Evolutionary conservation across 2,888 invertebrate genomes (phyloP).

Genomic region (Pasiphila rectangulata): DNA sequence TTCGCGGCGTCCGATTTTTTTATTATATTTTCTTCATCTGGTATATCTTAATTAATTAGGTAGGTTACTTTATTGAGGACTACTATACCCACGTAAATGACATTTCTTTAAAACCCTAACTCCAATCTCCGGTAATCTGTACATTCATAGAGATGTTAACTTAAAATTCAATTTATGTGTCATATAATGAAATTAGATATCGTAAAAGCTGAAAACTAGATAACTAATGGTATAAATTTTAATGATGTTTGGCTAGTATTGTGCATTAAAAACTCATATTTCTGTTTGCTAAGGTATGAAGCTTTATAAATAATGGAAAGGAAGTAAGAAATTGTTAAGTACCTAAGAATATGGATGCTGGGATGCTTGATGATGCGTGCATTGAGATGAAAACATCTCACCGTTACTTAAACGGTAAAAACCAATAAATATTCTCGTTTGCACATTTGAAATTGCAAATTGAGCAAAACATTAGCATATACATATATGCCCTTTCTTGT

Average conservation of each 20-base stretch:
- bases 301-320: conserved; percentile 1
- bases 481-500: neutral
- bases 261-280: no score
- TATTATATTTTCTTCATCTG: conserved; percentile 5
- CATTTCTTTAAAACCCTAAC: no score
- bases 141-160: no score
- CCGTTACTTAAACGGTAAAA: conserved; percentile 60
- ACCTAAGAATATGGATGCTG: neutral
- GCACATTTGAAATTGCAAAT: conserved; percentile 18
- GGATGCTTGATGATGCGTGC: conserved; percentile 2
- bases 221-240: no score
- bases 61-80: no score
- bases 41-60: no score
- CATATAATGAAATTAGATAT: no score
- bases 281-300: conserved; percentile 1
- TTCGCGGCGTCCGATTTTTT: conserved; percentile 34
- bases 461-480: conserved; percentile 8
- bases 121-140: no score
- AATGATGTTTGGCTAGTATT: no score
- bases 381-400: conserved; percentile 29
- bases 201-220: no score
- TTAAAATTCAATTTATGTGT: no score
- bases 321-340: conserved; percentile 2
- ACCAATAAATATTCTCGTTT: conserved; percentile 8
- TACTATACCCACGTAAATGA: no score